Evolutionary conservation across 1,140 invertebrate genomes (phyloP), one percentile per base, ranked within the genome.

Genomic region (Cryptotermes secundus): DNA sequence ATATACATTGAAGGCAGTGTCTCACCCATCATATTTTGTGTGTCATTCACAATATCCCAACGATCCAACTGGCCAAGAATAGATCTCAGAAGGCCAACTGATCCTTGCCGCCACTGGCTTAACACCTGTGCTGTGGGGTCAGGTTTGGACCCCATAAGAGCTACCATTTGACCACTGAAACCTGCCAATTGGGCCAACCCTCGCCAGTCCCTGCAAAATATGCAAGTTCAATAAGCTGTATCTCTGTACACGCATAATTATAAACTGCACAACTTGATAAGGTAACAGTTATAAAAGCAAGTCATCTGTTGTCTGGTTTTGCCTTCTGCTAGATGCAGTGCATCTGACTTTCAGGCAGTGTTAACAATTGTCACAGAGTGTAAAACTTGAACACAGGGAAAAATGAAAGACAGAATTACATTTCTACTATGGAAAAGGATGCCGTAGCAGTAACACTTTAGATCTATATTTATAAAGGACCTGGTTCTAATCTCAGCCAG

Each of bases 41-140:
- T 89, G 87, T 95, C 94, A 85, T 93, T 92, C 26, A 93, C 86
- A 72, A 95, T 90, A 89, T 95, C 94, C 90, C 91, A 94, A 85
- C 94, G 90, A 86, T 94, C 94, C 72, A 95, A 90, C 83, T 91
- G 88, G 85, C 92, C 90, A 12, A 95, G 89, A 86, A 88, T 90
- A 49, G 87, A 84, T 85, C 91, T 88, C 19, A 95, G 89, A 85
- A 91, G 88, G 16, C 89, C 88, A 80, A 94, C 88, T 34, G 89
- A 92, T 53, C 90, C 89, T 31, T 90, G 87, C 53, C 89, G 87
- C 90, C 93, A 92, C 79, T 90, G 86, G 81, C 89, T 88, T 0
- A 94, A 86, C 31, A 94, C 89, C 82, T 90, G 88, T 24, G 86
- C 88, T 45, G 91, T 92, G 2, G 93, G 93, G 89, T 94, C 91